Evolutionary conservation across 1,140 invertebrate genomes (phyloP).

Genomic region (Drosophila teissieri): DNA sequence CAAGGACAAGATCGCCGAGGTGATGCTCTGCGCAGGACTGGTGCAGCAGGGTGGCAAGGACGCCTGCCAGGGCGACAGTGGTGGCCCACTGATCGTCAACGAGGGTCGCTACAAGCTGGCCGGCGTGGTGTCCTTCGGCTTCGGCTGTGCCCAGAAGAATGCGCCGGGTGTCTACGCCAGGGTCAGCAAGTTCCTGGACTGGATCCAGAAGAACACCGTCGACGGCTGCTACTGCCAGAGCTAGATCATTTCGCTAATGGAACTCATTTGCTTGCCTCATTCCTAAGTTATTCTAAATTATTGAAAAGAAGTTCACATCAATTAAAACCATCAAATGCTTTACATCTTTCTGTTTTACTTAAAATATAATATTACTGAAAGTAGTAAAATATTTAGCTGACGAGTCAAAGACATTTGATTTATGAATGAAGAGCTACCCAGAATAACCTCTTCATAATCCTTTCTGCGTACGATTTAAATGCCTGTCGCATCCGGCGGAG

Average conservation of each 20-base stretch:
- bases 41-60: slow-evolving; percentile 95
- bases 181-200: slow-evolving; percentile 88
- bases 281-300: slow-evolving; percentile 77
- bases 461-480: slow-evolving; percentile 25
- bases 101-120: slow-evolving; percentile 84
- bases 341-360: not conserved
- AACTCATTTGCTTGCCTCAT: slow-evolving; percentile 11
- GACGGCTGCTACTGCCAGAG: slow-evolving; percentile 75
- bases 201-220: slow-evolving; percentile 85
- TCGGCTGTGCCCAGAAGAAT: slow-evolving; percentile 89
- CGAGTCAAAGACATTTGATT: slow-evolving; percentile 9
- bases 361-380: too few relatives aligned
- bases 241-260: slow-evolving; percentile 20
- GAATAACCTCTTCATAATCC: slow-evolving; percentile 12
- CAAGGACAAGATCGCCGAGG: slow-evolving; percentile 94
- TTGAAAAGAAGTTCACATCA: slow-evolving; percentile 41
- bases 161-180: slow-evolving; percentile 92
- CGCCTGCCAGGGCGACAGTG: slow-evolving; percentile 91
- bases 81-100: slow-evolving; percentile 77
- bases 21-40: slow-evolving; percentile 95
- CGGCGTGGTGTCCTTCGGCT: slow-evolving; percentile 90
- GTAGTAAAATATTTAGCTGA: not conserved
- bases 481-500: slow-evolving; percentile 6
- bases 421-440: not conserved
- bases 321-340: slow-evolving; percentile 29